Base-by-base conservation (phyloP, 2,888 invertebrate genomes). In the Rhagonycha lutea region DNA sequence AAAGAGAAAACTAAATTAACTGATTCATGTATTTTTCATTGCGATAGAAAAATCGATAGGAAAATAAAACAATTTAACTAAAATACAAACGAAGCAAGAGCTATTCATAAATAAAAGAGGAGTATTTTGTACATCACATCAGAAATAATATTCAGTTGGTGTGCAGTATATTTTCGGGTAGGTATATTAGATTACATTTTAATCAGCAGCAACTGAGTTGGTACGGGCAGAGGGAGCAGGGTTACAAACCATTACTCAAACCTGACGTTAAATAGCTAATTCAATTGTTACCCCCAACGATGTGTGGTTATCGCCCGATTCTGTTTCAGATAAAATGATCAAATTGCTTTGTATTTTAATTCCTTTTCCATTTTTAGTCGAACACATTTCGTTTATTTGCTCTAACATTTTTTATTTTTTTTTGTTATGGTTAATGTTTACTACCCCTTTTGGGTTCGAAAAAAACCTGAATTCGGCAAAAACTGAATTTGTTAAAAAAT, bases 151-250 rank as follows among this genome's bases (percentile, higher is more conserved):
- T 75, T 73, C 78, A 68, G 72, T 75, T 65, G 69, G 72, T 72
- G 69, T 73, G 78, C 77, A 83, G 84, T 85, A 85, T 86, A 86
- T 86, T 87, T 87, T 86, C 86, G 85, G 86, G 86, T 82, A 82
- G 85, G 84, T 85, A 88, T 88, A 89, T 89, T 88, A 88, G 88
- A 89, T 89, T 89, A 89, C 87, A 88, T 88, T 89, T 89, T 89
- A 89, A 89, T 89, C 89, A 89, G 86, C 86, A 84, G 83, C 83
- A 83, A 81, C 83, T 83, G 83, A 81, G 84, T 82, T 81, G 80
- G 83, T 80, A 76, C 80, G 77, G 72, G 79, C 75, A 82, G 82
- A 77, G 81, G 82, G 82, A 81, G 82, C 83, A 79, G 84, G 85
- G 85, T 86, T 86, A 86, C 87, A 86, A 86, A 86, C 88, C 88